Percentiles rank a stretch among this genome's conserved stretches.
These are phyloP conservation scores for Gavialis gangeticus DNA, from an alignment of 2,113 vertebrate genomes.

Conservation along the genomic window DNA sequence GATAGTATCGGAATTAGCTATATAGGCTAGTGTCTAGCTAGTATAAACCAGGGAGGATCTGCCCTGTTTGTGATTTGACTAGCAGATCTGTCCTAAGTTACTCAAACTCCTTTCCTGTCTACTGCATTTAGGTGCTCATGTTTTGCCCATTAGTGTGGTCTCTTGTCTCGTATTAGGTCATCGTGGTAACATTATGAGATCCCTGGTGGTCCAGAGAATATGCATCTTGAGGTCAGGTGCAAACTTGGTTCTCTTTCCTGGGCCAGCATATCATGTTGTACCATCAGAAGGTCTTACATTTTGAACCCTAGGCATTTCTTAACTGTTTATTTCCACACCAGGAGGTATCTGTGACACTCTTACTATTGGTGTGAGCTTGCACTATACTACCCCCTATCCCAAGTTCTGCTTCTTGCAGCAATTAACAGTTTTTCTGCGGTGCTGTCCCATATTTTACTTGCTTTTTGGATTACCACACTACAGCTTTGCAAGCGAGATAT, in stretches of 20 bases:
- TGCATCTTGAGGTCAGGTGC: neutral
- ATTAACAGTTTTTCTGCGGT: neutral
- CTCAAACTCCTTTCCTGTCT: constrained; percentile 13
- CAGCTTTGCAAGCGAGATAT: constrained; percentile 1
- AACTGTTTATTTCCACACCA: neutral
- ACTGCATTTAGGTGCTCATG: neutral
- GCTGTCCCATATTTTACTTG: neutral
- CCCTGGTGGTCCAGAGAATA: neutral
- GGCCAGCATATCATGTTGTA: neutral
- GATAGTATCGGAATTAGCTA: neutral
- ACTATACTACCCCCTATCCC: constrained; percentile 12
- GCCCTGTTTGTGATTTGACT: fast-evolving
- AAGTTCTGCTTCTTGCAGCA: neutral
- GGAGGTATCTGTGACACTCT: neutral
- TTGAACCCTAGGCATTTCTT: neutral
- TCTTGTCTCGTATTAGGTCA: neutral
- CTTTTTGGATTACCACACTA: neutral
- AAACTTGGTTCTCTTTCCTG: neutral
- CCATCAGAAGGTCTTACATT: neutral
- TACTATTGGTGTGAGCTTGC: neutral
- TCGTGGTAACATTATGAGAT: constrained; percentile 27
- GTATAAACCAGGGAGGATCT: neutral
- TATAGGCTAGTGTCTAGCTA: neutral
- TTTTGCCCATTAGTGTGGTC: neutral
- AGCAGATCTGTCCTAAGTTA: neutral